phyloP scores from a whole-genome alignment of 2,113 vertebrate species.

The Gobiocypris rarus region DNA sequence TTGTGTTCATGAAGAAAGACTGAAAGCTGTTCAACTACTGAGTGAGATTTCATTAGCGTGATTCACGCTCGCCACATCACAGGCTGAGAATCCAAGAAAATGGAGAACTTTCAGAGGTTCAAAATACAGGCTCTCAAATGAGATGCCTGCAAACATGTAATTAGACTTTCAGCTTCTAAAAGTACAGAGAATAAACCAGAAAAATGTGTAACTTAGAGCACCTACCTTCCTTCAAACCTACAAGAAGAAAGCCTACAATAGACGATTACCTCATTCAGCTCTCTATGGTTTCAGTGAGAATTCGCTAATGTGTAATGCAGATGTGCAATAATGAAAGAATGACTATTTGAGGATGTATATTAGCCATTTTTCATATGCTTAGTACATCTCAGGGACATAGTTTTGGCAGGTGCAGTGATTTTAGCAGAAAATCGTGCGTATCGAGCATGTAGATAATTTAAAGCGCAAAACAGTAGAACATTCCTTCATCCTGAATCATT shows the following conservation, averaged over 20 bases:
- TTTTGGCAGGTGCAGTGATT: slow-evolving; percentile 24
- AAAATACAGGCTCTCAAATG: slow-evolving; percentile 43
- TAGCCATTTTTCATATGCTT: slow-evolving; percentile 11
- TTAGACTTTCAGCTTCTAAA: slow-evolving; percentile 48
- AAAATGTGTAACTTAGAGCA: slow-evolving; percentile 15
- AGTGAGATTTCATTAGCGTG: slow-evolving; percentile 54
- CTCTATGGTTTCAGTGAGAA: slow-evolving; percentile 13
- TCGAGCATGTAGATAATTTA: slow-evolving; percentile 25
- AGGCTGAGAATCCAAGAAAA: slow-evolving; percentile 34
- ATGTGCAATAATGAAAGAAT: slow-evolving; percentile 32
- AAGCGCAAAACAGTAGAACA: slow-evolving; percentile 30
- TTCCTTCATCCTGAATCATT: slow-evolving; percentile 51
- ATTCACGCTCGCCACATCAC: slow-evolving; percentile 44
- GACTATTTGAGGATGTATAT: slow-evolving; percentile 32
- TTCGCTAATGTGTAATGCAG: slow-evolving; percentile 27
- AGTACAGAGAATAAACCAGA: slow-evolving; percentile 33
- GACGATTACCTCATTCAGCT: slow-evolving; percentile 42
- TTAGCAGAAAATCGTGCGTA: not conserved
- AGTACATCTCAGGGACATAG: slow-evolving; percentile 13
- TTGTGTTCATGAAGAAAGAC: slow-evolving; percentile 55
- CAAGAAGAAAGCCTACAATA: slow-evolving; percentile 26
- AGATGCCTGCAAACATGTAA: slow-evolving; percentile 52
- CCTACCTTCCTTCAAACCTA: slow-evolving; percentile 2
- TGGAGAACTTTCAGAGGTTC: slow-evolving; percentile 20
- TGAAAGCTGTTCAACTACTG: slow-evolving; percentile 55